These are phyloP conservation scores for Parapristionchus giblindavisi DNA, from an alignment of 2,888 invertebrate genomes.

Conservation along the genomic window DNA sequence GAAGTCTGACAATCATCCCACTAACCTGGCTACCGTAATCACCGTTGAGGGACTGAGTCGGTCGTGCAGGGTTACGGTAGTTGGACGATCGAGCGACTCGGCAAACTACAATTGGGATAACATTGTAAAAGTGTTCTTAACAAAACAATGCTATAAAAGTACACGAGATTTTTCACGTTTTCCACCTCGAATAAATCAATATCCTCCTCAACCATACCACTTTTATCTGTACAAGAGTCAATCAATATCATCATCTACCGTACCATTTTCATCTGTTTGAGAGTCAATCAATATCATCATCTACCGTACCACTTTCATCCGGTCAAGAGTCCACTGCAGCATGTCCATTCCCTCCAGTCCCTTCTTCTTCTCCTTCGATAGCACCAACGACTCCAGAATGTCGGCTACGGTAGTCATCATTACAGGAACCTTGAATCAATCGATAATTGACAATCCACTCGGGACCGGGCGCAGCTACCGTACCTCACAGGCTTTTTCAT, in stretches of 20 bases:
- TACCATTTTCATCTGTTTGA: background rate
- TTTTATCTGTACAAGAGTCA: no score
- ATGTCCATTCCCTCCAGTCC: conserved; percentile 14
- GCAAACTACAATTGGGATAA: background rate
- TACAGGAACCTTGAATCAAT: conserved; percentile 23
- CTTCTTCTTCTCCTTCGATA: no score
- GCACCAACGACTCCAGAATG: conserved; percentile 6
- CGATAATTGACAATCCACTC: background rate
- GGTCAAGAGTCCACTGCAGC: conserved; percentile 19
- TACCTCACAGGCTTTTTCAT: conserved; percentile 29
- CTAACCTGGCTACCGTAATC: conserved; percentile 16
- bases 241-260: background rate
- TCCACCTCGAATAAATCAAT: no score
- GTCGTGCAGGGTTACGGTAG: conserved; percentile 7
- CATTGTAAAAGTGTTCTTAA: background rate
- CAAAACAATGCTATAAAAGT: background rate
- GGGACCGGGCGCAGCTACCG: no score
- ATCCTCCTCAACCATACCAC: no score
- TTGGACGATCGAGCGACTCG: conserved; percentile 1
- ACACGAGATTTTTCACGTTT: no score
- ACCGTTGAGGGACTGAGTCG: background rate
- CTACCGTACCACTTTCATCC: conserved; percentile 7
- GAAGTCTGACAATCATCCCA: no score
- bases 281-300: background rate
- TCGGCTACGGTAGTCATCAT: conserved; percentile 16